Evolutionary conservation across 2,113 vertebrate genomes (phyloP).

Genomic region (Aviceda subcristata): DNA sequence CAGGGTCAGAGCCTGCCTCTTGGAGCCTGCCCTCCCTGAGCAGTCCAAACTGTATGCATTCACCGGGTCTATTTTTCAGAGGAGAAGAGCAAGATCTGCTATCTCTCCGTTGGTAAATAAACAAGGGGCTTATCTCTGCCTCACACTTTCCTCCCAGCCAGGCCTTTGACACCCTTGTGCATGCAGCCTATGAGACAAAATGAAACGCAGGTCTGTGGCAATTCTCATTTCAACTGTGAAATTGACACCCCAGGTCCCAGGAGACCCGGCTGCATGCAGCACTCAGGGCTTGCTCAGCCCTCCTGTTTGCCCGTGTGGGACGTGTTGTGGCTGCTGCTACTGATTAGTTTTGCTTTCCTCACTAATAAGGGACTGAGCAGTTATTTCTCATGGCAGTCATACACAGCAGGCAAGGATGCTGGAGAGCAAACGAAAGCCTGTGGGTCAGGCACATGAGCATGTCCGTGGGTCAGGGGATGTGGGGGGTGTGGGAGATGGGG

Average conservation of each 20-base stretch:
- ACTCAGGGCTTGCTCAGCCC: neutral
- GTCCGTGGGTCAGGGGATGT: accelerated
- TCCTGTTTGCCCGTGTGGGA: neutral
- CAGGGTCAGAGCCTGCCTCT: neutral
- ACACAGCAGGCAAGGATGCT: accelerated
- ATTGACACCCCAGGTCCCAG: accelerated
- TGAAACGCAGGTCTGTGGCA: neutral
- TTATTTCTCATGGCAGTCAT: accelerated
- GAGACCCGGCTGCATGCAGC: accelerated
- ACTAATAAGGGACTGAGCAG: neutral
- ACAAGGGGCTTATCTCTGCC: neutral
- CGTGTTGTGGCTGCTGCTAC: neutral
- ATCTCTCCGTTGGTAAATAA: neutral
- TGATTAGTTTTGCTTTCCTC: neutral
- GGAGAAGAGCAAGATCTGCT: neutral
- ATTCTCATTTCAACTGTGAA: neutral
- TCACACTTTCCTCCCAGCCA: neutral
- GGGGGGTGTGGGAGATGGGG: neutral
- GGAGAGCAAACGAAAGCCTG: neutral
- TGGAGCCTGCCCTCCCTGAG: neutral
- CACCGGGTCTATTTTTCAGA: neutral
- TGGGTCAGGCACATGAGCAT: accelerated
- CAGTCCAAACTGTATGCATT: neutral
- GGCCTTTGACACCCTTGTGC: neutral
- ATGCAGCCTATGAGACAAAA: neutral